A percentile compares a stretch with the other conserved stretches of the same genome.
Conservation (phyloP, 1,140 invertebrate genomes). For the Chironomus tepperi region DNA sequence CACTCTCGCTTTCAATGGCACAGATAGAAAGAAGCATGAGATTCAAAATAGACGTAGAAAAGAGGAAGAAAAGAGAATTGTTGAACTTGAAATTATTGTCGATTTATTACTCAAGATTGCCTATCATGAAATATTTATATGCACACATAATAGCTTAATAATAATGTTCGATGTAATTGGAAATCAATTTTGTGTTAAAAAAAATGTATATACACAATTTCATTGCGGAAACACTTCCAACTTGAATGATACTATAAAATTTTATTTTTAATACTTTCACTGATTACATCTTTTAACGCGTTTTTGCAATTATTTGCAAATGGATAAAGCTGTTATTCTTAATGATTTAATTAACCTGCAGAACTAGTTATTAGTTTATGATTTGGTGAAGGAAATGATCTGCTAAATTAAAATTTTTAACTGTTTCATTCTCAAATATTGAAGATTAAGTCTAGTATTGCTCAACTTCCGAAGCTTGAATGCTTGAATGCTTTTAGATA, state of each 20-base stretch:
- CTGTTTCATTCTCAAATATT: no score
- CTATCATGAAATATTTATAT: not conserved
- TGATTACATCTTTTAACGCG: not conserved
- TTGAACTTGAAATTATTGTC: not conserved
- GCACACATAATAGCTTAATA: not conserved
- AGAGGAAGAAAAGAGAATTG: not conserved
- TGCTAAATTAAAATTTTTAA: no score
- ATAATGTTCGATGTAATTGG: not conserved
- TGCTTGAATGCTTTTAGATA: no score
- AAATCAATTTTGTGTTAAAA: not conserved
- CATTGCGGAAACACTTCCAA: not conserved
- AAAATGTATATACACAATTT: not conserved
- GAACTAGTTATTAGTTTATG: no score
- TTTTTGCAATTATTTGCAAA: no score
- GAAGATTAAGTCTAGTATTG: no score
- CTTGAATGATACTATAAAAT: not conserved
- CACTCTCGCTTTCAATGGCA: conserved; percentile 23
- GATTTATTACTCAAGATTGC: not conserved
- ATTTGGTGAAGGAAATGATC: no score
- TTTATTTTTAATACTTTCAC: conserved; percentile 14
- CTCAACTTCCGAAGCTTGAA: no score
- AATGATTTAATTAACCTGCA: no score
- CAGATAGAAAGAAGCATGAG: not conserved
- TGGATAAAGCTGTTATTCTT: no score
- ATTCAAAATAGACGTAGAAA: not conserved